Evolutionary conservation across 2,113 vertebrate species (phyloP), one percentile per base, ranked within the genome.

Genomic region (Butorides virescens): DNA sequence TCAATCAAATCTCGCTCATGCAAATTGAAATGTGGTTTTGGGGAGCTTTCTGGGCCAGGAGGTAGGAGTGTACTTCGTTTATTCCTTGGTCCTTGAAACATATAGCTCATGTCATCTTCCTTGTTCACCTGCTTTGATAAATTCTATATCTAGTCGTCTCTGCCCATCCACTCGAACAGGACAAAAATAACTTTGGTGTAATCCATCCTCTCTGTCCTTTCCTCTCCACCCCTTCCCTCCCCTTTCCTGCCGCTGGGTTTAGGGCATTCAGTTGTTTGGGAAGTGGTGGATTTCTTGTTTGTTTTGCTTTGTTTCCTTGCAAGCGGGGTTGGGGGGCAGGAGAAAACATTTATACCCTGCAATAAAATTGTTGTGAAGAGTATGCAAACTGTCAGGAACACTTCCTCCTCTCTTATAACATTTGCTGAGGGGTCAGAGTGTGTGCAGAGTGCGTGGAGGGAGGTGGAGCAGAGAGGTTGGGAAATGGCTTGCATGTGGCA

Each of bases 121-220:
- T 80, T 83, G 77, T 92, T 97, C 96, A 97, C 95, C 94, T 97
- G 97, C 84, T 85, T 97, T 90, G 74, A 78, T 93, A 88, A 96
- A 92, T 63, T 89, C 91, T 96, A 91, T 95, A 93, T 95, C 95
- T 97, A 97, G 89, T 90, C 71, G 74, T 86, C 63, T 82, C 83
- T 93, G 81, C 59, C 87, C 18, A 63, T 94, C 88, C 71, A 97
- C 94, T 96, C 96, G 63, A 94, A 92, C 73, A 25, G 47, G 89
- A 93, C 87, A 83, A 95, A 97, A 97, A 97, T 97, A 97, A 88
- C 91, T 95, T 86, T 2, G 50, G 46, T 97, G 95, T 93, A 97
- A 97, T 94, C 84, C 94, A 95, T 92, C 92, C 91, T 85, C 66
- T 91, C 80, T 61, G 66, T 90, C 82, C 82, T 95, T 97, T 95